Evolutionary conservation across 1,140 invertebrate species (phyloP), one percentile per base, ranked within the genome.

Genomic region (Caenorhabditis brenneri): DNA sequence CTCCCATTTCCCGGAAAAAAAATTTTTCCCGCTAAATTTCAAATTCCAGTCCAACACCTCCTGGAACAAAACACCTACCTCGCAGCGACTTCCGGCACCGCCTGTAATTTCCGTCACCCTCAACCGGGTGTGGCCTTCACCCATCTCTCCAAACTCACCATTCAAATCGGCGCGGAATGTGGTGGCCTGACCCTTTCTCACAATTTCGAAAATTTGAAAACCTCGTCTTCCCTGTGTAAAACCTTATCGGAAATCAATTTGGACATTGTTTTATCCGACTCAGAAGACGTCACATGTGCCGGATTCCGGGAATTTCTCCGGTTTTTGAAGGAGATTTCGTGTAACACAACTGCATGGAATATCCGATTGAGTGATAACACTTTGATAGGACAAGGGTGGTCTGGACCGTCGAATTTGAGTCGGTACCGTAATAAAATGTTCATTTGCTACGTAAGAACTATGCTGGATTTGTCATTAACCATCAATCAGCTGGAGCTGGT

Each of bases 301-400:
- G 82, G 82, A 29, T 79, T 83, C 15, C n/a, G 82, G 58, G 82
- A 83, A 29, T 42, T 83, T 31, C n/a, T 80, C 9, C 15, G 82
- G n/a, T 83, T 83, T 48, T 31, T 83, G 10, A 83, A 58, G 10
- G 82, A 83, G 33, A 48, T 65, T 24, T 36, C 74, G 0, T 46
- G 48, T 58, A 19, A 42, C n/a, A 55, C 39, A 39, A 65, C 82
- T 10, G 19, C 42, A 9, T 83, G 82, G 82, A 79, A 83, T 22
- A 51, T 83, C 19, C 33, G 31, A n/a, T 39, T 83, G 9, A 27
- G 6, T 39, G 82, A 83, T 24, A 55, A 69, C 12, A 83, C 82
- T 15, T 51, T 42, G n/a, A 42, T 33, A 16, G 82, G 82, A 24
- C 82, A 83, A 53, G 82, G 82, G 27, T 83, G 78, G 69, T 83